Percentiles rank a stretch among this genome's conserved stretches.
Evolutionary conservation across 2,888 invertebrate species (phyloP).

Genomic region (Trachelus tabidus): DNA sequence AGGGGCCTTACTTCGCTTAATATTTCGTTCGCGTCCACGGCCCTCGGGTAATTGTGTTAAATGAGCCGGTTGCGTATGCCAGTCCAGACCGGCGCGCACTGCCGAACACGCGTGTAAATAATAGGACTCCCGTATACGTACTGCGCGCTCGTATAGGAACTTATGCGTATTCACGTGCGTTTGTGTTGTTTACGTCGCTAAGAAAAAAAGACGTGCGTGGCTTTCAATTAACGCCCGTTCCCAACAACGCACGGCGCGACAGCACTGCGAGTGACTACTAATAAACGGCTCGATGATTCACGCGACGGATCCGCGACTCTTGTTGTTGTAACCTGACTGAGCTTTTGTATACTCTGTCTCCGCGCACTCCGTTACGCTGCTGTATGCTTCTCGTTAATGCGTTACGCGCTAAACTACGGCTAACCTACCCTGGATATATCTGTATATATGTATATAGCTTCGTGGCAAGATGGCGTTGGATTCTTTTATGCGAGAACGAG

Average conservation of each 20-base stretch:
- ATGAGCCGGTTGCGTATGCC: constrained; percentile 53
- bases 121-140: constrained; percentile 34
- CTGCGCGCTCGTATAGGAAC: neutral
- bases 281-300: constrained; percentile 38
- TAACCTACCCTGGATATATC: too few species aligned
- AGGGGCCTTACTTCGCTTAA: constrained; percentile 21
- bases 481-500: constrained; percentile 3
- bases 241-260: constrained; percentile 22
- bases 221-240: constrained; percentile 26
- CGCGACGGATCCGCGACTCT: neutral
- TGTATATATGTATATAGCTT: too few species aligned
- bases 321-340: neutral
- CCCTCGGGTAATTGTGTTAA: constrained; percentile 57
- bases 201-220: constrained; percentile 19
- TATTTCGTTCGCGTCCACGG: constrained; percentile 54
- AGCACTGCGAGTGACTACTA: constrained; percentile 36
- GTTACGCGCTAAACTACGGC: too few species aligned
- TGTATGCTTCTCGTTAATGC: too few species aligned
- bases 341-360: too few species aligned
- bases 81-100: constrained; percentile 27
- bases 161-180: too few species aligned
- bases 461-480: too few species aligned
- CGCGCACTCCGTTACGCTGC: too few species aligned
- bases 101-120: constrained; percentile 32
- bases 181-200: too few species aligned